A percentile compares a stretch with the other conserved stretches of the same genome.
Evolutionary conservation across 2,888 invertebrate species (phyloP).

Genomic region (Cantharis flavilabris): DNA sequence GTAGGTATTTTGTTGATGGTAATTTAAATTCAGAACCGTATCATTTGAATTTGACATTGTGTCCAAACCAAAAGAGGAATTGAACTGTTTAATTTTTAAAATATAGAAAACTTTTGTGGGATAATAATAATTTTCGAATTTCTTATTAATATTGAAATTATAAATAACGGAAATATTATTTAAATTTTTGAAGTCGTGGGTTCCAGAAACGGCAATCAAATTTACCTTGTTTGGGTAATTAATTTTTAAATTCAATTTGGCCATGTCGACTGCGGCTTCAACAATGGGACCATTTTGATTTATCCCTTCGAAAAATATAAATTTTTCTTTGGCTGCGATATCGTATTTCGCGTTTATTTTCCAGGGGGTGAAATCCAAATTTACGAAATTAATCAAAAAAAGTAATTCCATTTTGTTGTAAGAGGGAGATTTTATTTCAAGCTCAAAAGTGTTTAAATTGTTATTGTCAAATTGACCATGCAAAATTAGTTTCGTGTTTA

Average conservation of each 20-base stretch:
- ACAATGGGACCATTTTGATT: background rate
- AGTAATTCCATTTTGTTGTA: background rate
- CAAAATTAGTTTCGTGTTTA: background rate
- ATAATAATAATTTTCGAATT: background rate
- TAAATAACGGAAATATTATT: constrained; percentile 23
- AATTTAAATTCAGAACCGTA: constrained; percentile 11
- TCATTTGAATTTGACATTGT: constrained; percentile 6
- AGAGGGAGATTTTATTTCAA: background rate
- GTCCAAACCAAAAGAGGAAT: constrained; percentile 10
- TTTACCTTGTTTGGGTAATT: background rate
- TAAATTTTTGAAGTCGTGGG: constrained; percentile 10
- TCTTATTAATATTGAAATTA: background rate
- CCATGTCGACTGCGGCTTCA: background rate
- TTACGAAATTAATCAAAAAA: background rate
- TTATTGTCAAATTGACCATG: background rate
- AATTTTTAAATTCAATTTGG: constrained; percentile 1
- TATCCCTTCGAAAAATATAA: background rate
- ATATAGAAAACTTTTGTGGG: background rate
- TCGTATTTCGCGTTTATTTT: constrained; percentile 12
- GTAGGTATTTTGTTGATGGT: background rate
- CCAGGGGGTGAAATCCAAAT: background rate
- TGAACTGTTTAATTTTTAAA: constrained; percentile 13
- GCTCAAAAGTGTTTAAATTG: background rate
- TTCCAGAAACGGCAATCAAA: constrained; percentile 9
- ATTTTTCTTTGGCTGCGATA: background rate